Conservation (phyloP, 2,797 vertebrate genomes). For the Malurus leucopterus region DNA sequence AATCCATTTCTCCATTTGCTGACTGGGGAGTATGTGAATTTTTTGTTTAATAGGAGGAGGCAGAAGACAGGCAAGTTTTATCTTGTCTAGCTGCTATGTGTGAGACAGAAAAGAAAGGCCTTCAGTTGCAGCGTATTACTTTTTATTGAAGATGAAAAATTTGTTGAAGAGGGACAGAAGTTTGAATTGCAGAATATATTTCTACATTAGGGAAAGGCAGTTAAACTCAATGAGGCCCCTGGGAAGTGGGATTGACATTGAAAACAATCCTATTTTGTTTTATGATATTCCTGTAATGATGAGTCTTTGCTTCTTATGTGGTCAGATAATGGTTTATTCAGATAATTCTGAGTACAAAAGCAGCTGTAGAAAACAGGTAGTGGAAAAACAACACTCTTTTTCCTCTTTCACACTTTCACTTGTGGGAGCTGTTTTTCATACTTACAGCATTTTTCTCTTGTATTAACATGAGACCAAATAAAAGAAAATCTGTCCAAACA, state of each 20-base stretch:
- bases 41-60: neutral
- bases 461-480: neutral
- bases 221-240: neutral
- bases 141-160: conserved; percentile 20
- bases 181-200: conserved; percentile 10
- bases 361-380: neutral
- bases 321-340: conserved; percentile 7
- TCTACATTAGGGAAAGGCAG: neutral
- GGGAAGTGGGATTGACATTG: conserved; percentile 15
- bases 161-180: neutral
- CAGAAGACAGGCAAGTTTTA: neutral
- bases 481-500: neutral
- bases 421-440: neutral
- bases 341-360: neutral
- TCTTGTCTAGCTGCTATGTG: neutral
- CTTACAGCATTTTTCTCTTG: neutral
- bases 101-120: neutral
- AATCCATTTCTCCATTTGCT: neutral
- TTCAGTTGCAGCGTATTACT: neutral
- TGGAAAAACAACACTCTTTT: neutral
- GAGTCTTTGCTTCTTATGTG: neutral
- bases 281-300: conserved; percentile 48
- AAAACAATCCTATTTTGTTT: conserved; percentile 19
- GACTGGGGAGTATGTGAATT: neutral
- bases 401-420: neutral